Evolutionary conservation across 2,888 invertebrate genomes (phyloP).

Genomic region (Acrobasis suavella): DNA sequence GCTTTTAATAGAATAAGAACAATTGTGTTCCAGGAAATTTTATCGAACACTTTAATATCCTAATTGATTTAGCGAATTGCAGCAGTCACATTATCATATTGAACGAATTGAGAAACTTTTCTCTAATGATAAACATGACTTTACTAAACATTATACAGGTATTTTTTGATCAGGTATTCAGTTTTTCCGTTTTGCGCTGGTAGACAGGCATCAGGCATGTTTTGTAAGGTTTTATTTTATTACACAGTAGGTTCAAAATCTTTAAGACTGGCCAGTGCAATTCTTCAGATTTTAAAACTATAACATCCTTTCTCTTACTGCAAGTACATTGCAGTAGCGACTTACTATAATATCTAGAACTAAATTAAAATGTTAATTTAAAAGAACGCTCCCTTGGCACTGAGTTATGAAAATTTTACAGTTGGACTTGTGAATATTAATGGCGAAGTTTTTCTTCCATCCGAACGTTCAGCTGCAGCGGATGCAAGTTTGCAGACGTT

Average conservation of each 20-base stretch:
- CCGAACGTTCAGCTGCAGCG: neutral
- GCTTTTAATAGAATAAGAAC: neutral
- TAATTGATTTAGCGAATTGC: neutral
- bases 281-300: too few relatives aligned
- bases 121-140: neutral
- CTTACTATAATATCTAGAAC: too few relatives aligned
- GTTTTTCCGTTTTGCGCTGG: too few relatives aligned
- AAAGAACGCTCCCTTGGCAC: neutral
- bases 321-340: too few relatives aligned
- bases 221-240: too few relatives aligned
- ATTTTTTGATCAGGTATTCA: too few relatives aligned
- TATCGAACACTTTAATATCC: neutral
- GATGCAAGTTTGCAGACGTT: slow-evolving; percentile 10
- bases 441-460: neutral
- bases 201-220: too few relatives aligned
- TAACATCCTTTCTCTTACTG: too few relatives aligned
- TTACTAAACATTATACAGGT: too few relatives aligned
- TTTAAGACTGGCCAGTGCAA: too few relatives aligned
- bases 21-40: neutral
- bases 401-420: neutral
- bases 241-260: too few relatives aligned
- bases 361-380: neutral
- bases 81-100: slow-evolving; percentile 1
- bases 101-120: neutral
- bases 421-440: neutral